A percentile compares a stretch with the other conserved stretches of the same genome.
Conservation (phyloP, 2,113 vertebrate species). For the Hemiprocne comata region DNA sequence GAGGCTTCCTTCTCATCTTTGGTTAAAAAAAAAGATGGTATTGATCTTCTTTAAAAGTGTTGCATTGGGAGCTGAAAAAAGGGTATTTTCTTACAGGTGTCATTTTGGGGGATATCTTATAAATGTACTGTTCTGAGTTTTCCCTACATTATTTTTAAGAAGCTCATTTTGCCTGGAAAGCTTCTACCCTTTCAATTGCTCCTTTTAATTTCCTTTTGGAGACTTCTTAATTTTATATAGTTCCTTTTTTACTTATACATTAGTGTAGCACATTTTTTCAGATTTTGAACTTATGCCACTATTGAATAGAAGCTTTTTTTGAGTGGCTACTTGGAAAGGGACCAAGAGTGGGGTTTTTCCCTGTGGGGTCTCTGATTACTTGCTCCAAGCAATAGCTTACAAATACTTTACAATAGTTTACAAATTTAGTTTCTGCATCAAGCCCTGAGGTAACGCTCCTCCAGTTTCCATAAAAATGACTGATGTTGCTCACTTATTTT, state of each 20-base stretch:
- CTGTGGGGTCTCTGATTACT: not conserved
- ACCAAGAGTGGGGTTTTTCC: not conserved
- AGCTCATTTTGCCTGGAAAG: not conserved
- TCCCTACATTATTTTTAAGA: not conserved
- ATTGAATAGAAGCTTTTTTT: not conserved
- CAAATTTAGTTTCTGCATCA: not conserved
- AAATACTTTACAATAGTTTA: not conserved
- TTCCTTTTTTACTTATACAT: not conserved
- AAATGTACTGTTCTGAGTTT: not conserved
- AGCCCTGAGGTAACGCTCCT: not conserved
- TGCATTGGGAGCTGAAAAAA: not conserved
- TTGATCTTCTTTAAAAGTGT: not conserved
- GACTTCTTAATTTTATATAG: not conserved
- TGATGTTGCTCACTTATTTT: not conserved
- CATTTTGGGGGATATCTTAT: not conserved
- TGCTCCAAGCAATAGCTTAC: not conserved
- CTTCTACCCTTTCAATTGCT: not conserved
- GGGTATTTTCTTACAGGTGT: not conserved
- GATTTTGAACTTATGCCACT: not conserved
- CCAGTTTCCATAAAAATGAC: not conserved
- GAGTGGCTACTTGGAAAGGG: not conserved
- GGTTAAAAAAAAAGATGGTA: not conserved
- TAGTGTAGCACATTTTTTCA: not conserved
- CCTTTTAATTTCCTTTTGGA: not conserved
- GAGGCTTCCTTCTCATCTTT: not conserved